These are phyloP conservation scores for Acipenser ruthenus DNA, from an alignment of 2,797 vertebrate species.

Conservation along the genomic window DNA sequence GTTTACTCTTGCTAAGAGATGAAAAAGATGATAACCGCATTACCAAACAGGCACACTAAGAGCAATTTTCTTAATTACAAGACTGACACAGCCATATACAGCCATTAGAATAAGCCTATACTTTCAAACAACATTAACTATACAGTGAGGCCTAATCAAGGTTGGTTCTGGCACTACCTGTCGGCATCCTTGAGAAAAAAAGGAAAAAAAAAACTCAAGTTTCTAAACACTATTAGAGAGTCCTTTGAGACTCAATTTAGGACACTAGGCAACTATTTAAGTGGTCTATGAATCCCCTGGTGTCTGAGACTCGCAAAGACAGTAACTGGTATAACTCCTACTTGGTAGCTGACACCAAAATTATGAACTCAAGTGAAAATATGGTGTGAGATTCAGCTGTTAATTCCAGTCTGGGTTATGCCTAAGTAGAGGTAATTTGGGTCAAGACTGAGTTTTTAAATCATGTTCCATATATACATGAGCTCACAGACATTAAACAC, in stretches of 20 bases:
- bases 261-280: background rate
- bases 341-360: too few species aligned
- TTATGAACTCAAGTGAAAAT: too few species aligned
- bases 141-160: background rate
- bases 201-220: background rate
- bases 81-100: slow-evolving; percentile 69
- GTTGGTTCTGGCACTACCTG: slow-evolving; percentile 19
- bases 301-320: too few species aligned
- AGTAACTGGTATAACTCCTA: too few species aligned
- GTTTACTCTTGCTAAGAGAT: slow-evolving; percentile 72
- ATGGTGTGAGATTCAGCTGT: too few species aligned
- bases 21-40: slow-evolving; percentile 71
- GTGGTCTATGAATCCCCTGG: too few species aligned
- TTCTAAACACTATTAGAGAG: too few species aligned
- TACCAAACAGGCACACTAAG: slow-evolving; percentile 69
- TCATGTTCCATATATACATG: too few species aligned
- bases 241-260: background rate
- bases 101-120: slow-evolving; percentile 53
- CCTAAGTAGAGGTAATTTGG: too few species aligned
- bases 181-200: slow-evolving; percentile 25
- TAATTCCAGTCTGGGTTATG: too few species aligned
- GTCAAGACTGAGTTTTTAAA: too few species aligned
- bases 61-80: slow-evolving; percentile 85
- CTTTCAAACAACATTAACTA: slow-evolving; percentile 53
- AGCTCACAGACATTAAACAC: too few species aligned